phyloP scores from a whole-genome alignment of 1,140 invertebrate species.

The Pseudomyrmex pallidus region DNA sequence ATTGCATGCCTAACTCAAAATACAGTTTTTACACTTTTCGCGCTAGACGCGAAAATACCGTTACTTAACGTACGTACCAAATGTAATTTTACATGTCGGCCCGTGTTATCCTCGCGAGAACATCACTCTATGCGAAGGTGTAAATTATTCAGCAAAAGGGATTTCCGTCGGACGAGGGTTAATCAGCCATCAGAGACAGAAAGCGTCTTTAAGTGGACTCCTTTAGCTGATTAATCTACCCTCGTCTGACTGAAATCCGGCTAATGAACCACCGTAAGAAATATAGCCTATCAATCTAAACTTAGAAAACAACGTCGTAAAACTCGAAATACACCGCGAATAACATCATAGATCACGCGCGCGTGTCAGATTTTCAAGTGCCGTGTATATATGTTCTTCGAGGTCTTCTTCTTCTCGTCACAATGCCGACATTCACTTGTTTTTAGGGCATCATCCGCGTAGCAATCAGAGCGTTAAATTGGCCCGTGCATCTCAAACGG shows the following conservation, averaged over 20 bases:
- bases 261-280: neutral
- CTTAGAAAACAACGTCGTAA: slow-evolving; percentile 1
- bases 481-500: neutral
- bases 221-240: neutral
- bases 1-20: slow-evolving; percentile 1
- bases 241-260: neutral
- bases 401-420: slow-evolving; percentile 6
- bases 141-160: neutral
- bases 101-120: neutral
- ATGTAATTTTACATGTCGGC: neutral
- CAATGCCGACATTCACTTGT: slow-evolving; percentile 61
- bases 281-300: neutral
- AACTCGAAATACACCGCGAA: neutral
- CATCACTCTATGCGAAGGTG: neutral
- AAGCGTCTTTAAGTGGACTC: neutral
- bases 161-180: neutral
- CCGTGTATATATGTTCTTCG: neutral
- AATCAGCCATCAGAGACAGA: neutral
- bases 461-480: slow-evolving; percentile 53
- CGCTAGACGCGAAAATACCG: neutral
- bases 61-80: neutral
- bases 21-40: neutral
- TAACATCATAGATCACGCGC: neutral
- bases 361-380: slow-evolving; percentile 35
- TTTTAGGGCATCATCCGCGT: slow-evolving; percentile 46